Conservation (phyloP, 2,797 vertebrate species). For the Pipistrellus pygmaeus region DNA sequence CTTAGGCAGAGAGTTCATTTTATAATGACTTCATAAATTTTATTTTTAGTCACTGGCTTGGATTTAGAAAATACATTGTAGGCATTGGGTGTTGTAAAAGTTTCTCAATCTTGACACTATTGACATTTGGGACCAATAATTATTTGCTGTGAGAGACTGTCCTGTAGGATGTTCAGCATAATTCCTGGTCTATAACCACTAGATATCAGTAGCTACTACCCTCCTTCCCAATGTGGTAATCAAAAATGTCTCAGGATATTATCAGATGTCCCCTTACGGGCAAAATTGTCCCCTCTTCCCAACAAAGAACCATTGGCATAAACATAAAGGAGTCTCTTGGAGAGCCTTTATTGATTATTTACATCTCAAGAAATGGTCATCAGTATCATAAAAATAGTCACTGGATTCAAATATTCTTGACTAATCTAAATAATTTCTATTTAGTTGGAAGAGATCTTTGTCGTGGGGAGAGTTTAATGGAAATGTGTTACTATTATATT, state of each 20-base stretch:
- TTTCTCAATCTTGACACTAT: background rate
- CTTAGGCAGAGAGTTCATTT: background rate
- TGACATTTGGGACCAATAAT: background rate
- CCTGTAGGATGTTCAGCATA: background rate
- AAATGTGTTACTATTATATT: background rate
- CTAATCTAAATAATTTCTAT: background rate
- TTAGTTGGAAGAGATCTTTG: background rate
- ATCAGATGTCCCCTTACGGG: background rate
- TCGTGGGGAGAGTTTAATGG: background rate
- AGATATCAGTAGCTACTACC: background rate
- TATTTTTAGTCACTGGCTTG: conserved; percentile 10
- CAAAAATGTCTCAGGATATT: background rate
- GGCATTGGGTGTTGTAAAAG: background rate
- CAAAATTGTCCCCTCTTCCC: background rate
- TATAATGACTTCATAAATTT: background rate
- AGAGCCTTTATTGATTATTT: conserved; percentile 33
- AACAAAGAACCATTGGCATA: background rate
- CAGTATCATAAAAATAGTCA: background rate
- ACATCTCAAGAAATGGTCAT: background rate
- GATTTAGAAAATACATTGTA: background rate
- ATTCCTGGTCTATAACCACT: background rate
- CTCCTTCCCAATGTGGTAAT: background rate
- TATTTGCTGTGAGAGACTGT: background rate
- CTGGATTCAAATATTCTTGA: background rate
- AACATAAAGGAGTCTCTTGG: background rate